Evolutionary conservation across 92 coral and sea anemone species (phyloP), one percentile per base, ranked within the genome.

Genomic region (Paramuricea clavata): DNA sequence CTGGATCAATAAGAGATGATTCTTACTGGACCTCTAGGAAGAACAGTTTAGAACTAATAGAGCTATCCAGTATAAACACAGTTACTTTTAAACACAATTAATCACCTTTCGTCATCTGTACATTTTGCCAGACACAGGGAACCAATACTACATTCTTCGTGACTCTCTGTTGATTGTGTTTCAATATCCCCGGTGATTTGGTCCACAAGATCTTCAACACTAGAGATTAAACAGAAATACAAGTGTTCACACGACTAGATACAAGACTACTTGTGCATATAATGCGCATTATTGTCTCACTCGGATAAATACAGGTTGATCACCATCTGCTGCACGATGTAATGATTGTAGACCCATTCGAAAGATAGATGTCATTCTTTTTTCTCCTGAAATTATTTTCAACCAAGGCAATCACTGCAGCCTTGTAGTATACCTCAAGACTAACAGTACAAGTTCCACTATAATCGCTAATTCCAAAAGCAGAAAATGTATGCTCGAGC

Each of bases 61-160:
- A n/a, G n/a, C n/a, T n/a, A n/a, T n/a, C n/a, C n/a, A n/a, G n/a
- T 22, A 32, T 7, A 22, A 22, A 12, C 28, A 62, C 5, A 22
- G 26, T 54, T 62, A 62, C 7, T 62, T 8, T 23, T 32, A 17
- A 62, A 11, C 13, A 17, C 31, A 36, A 10, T 9, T 13, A 30
- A 4, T 10, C 19, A 94, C 98, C 78, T 86, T 85, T 95, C 93
- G 61, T 95, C 94, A 64, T 86, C 90, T 1, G 98, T 85, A 76
- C 92, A 92, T 85, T 92, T 86, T 7, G 98, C 98, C 36, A 95
- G 75, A 69, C 98, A 95, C 15, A 94, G 80, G 0, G 96, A 92
- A 5, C 98, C 98, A 69, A 94, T 94, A 17, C 88, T 75, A 13
- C 92, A 89, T 19, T 95, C 98, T 21, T 82, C 88, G 28, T 86